A percentile compares a stretch with the other conserved stretches of the same genome.
Evolutionary conservation across 2,888 invertebrate genomes (phyloP).

Genomic region (Netelia fuscicornis): DNA sequence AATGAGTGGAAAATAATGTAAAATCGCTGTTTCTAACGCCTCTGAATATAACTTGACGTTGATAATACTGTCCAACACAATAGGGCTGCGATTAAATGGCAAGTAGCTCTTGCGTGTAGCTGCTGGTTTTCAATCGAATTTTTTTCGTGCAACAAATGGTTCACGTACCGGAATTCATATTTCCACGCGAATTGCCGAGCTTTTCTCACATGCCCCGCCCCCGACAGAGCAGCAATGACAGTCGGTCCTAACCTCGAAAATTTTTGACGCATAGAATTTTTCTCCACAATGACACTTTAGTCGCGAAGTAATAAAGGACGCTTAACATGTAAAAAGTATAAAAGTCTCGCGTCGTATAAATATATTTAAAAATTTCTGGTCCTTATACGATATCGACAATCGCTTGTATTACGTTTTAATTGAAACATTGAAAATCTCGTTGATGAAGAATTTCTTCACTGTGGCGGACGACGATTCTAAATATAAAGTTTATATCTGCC

Average conservation of each 20-base stretch:
- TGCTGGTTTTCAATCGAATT: constrained; percentile 9
- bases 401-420: constrained; percentile 34
- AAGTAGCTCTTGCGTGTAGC: neutral
- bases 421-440: constrained; percentile 23
- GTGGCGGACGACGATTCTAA: constrained; percentile 52
- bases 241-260: constrained; percentile 67
- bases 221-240: constrained; percentile 45
- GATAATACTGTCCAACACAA: neutral
- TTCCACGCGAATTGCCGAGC: constrained; percentile 27
- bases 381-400: neutral
- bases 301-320: constrained; percentile 52
- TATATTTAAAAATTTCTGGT: constrained; percentile 14
- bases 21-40: too few relatives aligned
- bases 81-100: neutral
- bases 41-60: too few relatives aligned
- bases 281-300: constrained; percentile 68
- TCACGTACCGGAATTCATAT: constrained; percentile 24
- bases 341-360: constrained; percentile 41
- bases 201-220: constrained; percentile 34
- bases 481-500: constrained; percentile 61
- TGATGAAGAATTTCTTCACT: constrained; percentile 41
- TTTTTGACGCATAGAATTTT: constrained; percentile 67
- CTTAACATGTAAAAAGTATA: constrained; percentile 51
- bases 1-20: too few relatives aligned
- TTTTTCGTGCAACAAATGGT: constrained; percentile 49